Evolutionary conservation across 2,888 invertebrate genomes (phyloP).

Genomic region (Eustalomyia histrio): DNA sequence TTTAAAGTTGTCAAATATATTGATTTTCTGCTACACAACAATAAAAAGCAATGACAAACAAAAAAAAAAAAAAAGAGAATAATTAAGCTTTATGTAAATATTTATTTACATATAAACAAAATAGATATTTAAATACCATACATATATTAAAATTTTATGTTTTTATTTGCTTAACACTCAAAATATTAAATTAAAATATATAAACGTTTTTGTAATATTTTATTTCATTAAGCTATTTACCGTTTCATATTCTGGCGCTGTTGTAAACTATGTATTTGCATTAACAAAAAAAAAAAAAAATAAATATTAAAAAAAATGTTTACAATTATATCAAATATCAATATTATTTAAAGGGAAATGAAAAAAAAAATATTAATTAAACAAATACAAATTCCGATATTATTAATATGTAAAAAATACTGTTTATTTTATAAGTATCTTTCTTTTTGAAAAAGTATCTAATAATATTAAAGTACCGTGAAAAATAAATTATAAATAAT

Average conservation of each 20-base stretch:
- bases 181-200: constrained; percentile 31
- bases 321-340: not conserved
- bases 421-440: too few species aligned
- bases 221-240: constrained; percentile 72
- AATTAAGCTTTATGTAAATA: too few species aligned
- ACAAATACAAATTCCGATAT: too few species aligned
- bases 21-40: not conserved
- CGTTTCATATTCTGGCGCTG: constrained; percentile 80
- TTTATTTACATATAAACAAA: too few species aligned
- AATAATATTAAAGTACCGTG: too few species aligned
- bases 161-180: constrained; percentile 50
- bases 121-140: too few species aligned
- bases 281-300: constrained; percentile 25
- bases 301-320: constrained; percentile 21
- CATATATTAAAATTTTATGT: not conserved
- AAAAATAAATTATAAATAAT: too few species aligned
- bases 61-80: too few species aligned
- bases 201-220: constrained; percentile 16
- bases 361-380: too few species aligned
- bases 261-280: constrained; percentile 75
- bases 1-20: not conserved
- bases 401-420: too few species aligned
- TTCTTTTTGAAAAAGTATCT: too few species aligned
- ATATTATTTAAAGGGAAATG: too few species aligned
- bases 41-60: not conserved